A percentile compares a stretch with the other conserved stretches of the same genome.
Evolutionary conservation across 2,113 vertebrate species (phyloP).

Genomic region (Oryctolagus cuniculus): DNA sequence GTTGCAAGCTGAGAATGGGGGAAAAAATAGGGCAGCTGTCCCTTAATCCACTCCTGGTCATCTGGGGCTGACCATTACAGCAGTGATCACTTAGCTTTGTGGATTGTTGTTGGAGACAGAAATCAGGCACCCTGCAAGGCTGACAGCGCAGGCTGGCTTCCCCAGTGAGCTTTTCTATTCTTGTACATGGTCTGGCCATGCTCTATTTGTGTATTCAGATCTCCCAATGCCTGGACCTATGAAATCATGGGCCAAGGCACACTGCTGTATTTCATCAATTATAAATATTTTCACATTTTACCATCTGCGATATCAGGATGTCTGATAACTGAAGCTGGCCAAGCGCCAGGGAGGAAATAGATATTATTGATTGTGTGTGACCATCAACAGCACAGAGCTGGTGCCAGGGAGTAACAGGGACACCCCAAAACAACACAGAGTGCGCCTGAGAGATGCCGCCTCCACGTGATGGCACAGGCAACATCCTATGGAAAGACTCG

Average conservation of each 20-base stretch:
- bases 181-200: background rate
- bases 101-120: background rate
- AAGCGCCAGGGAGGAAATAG: background rate
- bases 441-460: background rate
- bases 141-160: background rate
- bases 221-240: background rate
- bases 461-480: accelerated
- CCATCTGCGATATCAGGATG: background rate
- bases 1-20: background rate
- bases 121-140: background rate
- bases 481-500: too few relatives aligned
- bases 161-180: background rate
- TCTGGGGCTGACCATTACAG: background rate
- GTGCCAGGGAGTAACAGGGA: background rate
- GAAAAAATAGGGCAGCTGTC: background rate
- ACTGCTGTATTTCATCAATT: background rate
- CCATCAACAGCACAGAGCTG: background rate
- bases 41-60: background rate
- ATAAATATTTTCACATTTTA: background rate
- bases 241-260: background rate
- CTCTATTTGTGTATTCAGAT: background rate
- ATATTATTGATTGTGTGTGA: background rate
- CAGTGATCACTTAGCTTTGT: background rate
- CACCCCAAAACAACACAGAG: background rate
- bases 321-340: background rate